These are phyloP conservation scores for Caenorhabditis virilis DNA, from an alignment of 2,888 invertebrate genomes.

Conservation along the genomic window DNA sequence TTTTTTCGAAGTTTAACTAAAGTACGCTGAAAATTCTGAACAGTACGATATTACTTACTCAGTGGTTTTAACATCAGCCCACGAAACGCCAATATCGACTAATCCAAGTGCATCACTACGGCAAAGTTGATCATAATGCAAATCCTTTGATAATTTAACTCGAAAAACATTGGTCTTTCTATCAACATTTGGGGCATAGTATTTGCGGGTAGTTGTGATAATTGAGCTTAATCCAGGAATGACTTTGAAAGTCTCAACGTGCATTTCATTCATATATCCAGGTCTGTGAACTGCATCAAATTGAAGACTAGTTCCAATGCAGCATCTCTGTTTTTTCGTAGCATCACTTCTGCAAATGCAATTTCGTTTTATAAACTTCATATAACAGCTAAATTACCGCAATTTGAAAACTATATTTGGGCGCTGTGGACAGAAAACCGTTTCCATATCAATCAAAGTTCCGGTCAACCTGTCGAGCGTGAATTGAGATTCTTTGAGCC, in stretches of 20 bases:
- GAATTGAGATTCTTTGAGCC: constrained; percentile 6
- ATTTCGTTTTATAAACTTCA: not conserved
- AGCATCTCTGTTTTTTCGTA: not conserved
- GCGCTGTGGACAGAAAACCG: constrained; percentile 7
- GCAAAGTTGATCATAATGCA: not conserved
- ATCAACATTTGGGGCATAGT: not conserved
- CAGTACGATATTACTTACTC: too few species aligned
- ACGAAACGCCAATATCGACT: not conserved
- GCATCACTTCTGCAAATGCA: not conserved
- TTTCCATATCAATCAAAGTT: constrained; percentile 17
- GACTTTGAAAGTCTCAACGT: not conserved
- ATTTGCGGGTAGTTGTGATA: not conserved
- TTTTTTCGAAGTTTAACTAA: too few species aligned
- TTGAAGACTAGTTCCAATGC: not conserved
- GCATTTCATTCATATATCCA: not conserved
- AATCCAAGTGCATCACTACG: not conserved
- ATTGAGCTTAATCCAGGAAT: not conserved
- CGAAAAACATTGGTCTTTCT: not conserved
- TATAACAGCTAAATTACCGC: not conserved
- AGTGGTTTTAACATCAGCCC: too few species aligned
- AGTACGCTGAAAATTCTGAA: too few species aligned
- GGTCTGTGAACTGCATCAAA: not conserved
- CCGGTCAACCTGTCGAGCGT: constrained; percentile 12
- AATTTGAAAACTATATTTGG: constrained; percentile 26
- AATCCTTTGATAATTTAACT: not conserved